Percentiles rank a stretch among this genome's conserved stretches.
Evolutionary conservation across 2,888 invertebrate species (phyloP).

Genomic region (Rhagophthalmus giganteus): DNA sequence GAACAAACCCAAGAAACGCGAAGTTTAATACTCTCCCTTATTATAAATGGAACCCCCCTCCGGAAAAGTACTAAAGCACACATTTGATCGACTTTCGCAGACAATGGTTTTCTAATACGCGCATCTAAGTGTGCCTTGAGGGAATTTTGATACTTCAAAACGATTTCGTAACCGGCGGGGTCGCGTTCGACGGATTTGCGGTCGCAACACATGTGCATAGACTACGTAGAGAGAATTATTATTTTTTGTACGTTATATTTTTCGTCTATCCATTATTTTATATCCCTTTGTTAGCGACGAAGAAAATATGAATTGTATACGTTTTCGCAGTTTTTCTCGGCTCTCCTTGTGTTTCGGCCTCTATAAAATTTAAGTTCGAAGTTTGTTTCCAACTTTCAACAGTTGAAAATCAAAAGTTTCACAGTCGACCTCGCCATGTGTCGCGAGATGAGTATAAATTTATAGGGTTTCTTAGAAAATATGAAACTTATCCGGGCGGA

Average conservation of each 20-base stretch:
- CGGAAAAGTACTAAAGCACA: slow-evolving; percentile 29
- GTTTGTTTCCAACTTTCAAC: slow-evolving; percentile 11
- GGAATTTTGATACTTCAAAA: slow-evolving; percentile 50
- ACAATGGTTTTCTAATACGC: slow-evolving; percentile 38
- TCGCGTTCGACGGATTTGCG: slow-evolving; percentile 52
- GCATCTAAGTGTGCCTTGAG: slow-evolving; percentile 45
- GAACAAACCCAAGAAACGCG: too few species aligned
- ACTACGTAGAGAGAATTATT: too few species aligned
- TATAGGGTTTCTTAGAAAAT: slow-evolving; percentile 29
- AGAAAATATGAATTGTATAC: too few species aligned
- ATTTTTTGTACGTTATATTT: slow-evolving; percentile 2
- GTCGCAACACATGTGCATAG: slow-evolving; percentile 53
- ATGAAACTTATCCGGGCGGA: slow-evolving; percentile 26
- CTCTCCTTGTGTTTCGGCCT: slow-evolving; percentile 8
- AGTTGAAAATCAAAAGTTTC: slow-evolving; percentile 19
- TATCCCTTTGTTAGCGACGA: background rate
- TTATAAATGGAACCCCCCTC: too few species aligned
- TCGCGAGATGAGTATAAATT: slow-evolving; percentile 25
- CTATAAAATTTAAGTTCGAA: slow-evolving; percentile 1
- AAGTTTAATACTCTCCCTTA: background rate
- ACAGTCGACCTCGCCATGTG: slow-evolving; percentile 24
- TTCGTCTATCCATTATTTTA: background rate
- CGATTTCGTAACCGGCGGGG: slow-evolving; percentile 45
- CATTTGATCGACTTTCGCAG: slow-evolving; percentile 36
- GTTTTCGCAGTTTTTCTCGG: slow-evolving; percentile 2